Conservation (phyloP, 1,140 invertebrate species). For the Lepidostoma basale region DNA sequence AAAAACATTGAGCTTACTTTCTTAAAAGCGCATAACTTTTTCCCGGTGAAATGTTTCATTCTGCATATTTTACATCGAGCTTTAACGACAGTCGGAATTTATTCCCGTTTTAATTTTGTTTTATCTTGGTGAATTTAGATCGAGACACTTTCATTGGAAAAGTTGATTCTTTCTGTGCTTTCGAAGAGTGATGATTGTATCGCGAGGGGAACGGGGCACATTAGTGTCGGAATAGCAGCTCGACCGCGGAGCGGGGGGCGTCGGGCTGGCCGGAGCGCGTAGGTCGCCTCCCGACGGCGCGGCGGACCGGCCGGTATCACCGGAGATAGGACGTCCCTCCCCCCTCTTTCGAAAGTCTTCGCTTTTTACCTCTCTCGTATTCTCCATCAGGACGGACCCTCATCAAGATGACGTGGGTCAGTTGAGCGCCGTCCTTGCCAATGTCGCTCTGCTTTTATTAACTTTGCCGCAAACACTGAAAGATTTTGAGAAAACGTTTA, state of each 20-base stretch:
- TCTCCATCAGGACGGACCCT: slow-evolving; percentile 26
- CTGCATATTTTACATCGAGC: too few species aligned
- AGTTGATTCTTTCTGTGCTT: not conserved
- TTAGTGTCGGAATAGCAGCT: not conserved
- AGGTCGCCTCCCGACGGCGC: not conserved
- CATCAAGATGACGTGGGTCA: slow-evolving; percentile 40
- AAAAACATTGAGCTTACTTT: too few species aligned
- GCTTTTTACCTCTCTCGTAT: not conserved
- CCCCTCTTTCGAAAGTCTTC: not conserved
- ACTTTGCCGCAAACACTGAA: slow-evolving; percentile 30
- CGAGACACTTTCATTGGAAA: too few species aligned
- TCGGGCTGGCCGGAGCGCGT: not conserved
- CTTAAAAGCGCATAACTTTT: too few species aligned
- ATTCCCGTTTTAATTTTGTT: too few species aligned
- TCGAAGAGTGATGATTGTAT: slow-evolving; percentile 20
- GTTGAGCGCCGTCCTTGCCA: slow-evolving; percentile 7
- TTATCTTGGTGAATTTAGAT: too few species aligned
- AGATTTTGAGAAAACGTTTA: slow-evolving; percentile 7
- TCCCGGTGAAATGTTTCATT: too few species aligned
- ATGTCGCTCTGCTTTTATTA: slow-evolving; percentile 32
- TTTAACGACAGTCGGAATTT: too few species aligned
- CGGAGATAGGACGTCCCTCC: not conserved
- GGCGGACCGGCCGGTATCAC: not conserved
- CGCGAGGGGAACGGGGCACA: not conserved
- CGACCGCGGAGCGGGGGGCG: not conserved